Conservation (phyloP, 2,888 invertebrate genomes). For the Lumbricus terrestris region DNA sequence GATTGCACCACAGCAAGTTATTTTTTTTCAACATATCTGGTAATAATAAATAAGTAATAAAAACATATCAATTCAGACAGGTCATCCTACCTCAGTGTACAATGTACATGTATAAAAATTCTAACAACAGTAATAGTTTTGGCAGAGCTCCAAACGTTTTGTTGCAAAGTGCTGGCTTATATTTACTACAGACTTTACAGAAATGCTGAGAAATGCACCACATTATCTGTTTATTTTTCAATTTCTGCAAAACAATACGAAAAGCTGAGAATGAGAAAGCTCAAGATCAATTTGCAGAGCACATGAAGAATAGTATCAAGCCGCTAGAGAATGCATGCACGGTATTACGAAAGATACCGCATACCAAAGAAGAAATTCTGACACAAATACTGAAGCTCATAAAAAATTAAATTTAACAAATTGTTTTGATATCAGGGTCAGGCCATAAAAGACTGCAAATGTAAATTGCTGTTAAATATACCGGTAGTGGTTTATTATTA, state of each 20-base stretch:
- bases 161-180: not conserved
- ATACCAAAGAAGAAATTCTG: not conserved
- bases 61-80: too few relatives aligned
- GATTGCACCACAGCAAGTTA: not conserved
- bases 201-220: not conserved
- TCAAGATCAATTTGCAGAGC: not conserved
- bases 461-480: too few relatives aligned
- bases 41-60: not conserved
- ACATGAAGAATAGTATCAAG: not conserved
- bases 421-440: not conserved
- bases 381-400: conserved; percentile 3
- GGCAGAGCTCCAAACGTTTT: not conserved
- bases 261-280: not conserved
- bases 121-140: not conserved
- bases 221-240: not conserved
- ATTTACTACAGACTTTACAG: not conserved
- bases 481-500: too few relatives aligned
- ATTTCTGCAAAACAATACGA: not conserved
- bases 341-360: not conserved
- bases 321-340: not conserved
- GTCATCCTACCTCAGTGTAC: too few relatives aligned
- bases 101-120: too few relatives aligned
- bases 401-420: not conserved
- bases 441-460: not conserved
- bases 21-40: not conserved